A percentile compares a stretch with the other conserved stretches of the same genome.
These are phyloP conservation scores for Spongia lamella DNA, from an alignment of 37 sponge, comb jelly and placozoan genomes.

Conservation along the genomic window DNA sequence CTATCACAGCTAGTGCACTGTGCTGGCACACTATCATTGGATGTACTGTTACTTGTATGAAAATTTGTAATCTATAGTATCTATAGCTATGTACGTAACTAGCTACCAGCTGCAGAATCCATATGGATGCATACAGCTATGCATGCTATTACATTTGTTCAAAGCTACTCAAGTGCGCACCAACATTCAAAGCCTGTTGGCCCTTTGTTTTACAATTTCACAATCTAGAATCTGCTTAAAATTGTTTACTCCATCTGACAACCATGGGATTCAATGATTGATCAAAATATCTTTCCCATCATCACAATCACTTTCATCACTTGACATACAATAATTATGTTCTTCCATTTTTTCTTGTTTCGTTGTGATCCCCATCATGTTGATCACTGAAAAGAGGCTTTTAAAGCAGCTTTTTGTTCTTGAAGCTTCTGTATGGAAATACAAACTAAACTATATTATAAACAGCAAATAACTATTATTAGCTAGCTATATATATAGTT, in stretches of 20 bases:
- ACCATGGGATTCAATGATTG: slow-evolving; percentile 10
- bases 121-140: too few relatives aligned
- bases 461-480: too few relatives aligned
- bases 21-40: too few relatives aligned
- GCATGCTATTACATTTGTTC: too few relatives aligned
- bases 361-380: neutral
- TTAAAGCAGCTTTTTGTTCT: slow-evolving; percentile 1
- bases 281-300: neutral
- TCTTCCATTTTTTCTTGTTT: slow-evolving; percentile 1
- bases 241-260: neutral
- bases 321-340: slow-evolving; percentile 12
- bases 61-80: too few relatives aligned
- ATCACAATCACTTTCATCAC: slow-evolving; percentile 19
- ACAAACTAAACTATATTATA: too few relatives aligned
- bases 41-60: too few relatives aligned
- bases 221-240: slow-evolving; percentile 12
- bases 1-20: too few relatives aligned
- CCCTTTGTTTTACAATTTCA: neutral
- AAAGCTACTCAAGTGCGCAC: too few relatives aligned
- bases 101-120: too few relatives aligned
- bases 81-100: too few relatives aligned
- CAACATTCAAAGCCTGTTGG: neutral
- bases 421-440: slow-evolving; percentile 28
- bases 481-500: too few relatives aligned
- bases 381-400: neutral